These are phyloP conservation scores for Siniperca scherzeri DNA, from an alignment of 2,797 vertebrate genomes.

Conservation along the genomic window DNA sequence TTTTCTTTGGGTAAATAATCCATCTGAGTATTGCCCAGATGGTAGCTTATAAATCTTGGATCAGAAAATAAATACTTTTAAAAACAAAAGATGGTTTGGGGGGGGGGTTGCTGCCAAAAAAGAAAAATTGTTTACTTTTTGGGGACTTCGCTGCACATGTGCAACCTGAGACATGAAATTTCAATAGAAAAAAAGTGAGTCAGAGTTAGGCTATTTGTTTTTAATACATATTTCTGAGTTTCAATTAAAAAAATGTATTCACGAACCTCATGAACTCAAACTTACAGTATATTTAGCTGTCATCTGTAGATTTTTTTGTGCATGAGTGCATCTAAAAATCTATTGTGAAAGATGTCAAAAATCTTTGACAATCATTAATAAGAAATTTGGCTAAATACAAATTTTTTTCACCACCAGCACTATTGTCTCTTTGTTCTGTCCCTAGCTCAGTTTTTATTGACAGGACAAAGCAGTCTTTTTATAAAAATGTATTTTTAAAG, in stretches of 20 bases:
- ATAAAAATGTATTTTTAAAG: background rate
- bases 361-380: background rate
- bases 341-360: background rate
- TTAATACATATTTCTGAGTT: constrained; percentile 13
- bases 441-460: background rate
- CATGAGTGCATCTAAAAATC: background rate
- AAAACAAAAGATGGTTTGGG: constrained; percentile 47
- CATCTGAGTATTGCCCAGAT: constrained; percentile 70
- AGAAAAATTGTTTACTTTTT: constrained; percentile 32
- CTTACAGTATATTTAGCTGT: background rate
- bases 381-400: background rate
- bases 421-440: background rate
- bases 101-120: constrained; percentile 35
- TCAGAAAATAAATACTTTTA: constrained; percentile 80
- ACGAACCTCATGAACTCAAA: background rate
- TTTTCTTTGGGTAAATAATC: constrained; percentile 87
- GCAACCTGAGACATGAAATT: constrained; percentile 21
- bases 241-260: background rate
- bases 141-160: constrained; percentile 27
- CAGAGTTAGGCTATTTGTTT: constrained; percentile 10
- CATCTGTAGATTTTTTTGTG: background rate
- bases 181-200: constrained; percentile 13
- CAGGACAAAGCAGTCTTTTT: background rate
- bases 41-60: constrained; percentile 80
- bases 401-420: background rate